These are phyloP conservation scores for Agrochola macilenta DNA, from an alignment of 2,888 invertebrate species.

Conservation along the genomic window DNA sequence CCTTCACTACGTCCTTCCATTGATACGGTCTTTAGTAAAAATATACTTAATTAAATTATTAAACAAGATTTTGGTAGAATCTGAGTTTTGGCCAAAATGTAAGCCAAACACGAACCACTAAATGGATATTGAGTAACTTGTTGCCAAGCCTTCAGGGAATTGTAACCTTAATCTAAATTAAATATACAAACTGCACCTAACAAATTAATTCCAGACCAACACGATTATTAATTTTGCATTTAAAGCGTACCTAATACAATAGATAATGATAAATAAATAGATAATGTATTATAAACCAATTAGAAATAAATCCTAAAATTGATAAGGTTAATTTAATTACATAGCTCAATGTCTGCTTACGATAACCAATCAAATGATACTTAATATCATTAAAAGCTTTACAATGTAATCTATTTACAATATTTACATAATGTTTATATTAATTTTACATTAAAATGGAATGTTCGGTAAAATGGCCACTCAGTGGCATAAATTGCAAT, in stretches of 20 bases:
- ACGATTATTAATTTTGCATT: slow-evolving; percentile 13
- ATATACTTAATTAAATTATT: neutral
- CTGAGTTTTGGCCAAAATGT: neutral
- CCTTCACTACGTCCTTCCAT: no score
- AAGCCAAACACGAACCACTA: neutral
- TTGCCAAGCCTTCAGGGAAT: slow-evolving; percentile 29
- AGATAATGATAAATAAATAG: neutral
- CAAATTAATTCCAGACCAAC: neutral
- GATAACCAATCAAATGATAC: slow-evolving; percentile 55
- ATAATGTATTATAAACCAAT: neutral
- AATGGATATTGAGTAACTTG: slow-evolving; percentile 6
- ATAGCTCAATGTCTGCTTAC: neutral
- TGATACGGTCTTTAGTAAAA: neutral
- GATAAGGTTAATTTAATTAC: neutral
- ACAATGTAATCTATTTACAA: slow-evolving; percentile 55
- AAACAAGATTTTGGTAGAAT: slow-evolving; percentile 4
- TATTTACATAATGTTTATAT: slow-evolving; percentile 53
- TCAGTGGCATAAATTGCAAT: slow-evolving; percentile 27
- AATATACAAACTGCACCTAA: neutral
- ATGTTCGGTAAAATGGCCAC: slow-evolving; percentile 52
- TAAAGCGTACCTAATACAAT: neutral
- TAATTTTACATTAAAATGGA: slow-evolving; percentile 40
- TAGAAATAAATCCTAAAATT: neutral
- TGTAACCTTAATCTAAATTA: neutral
- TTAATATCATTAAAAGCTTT: slow-evolving; percentile 50